Percentiles rank a stretch among this genome's conserved stretches.
These are phyloP conservation scores for Oegoconia quadripuncta DNA, from an alignment of 2,888 invertebrate genomes.

Conservation along the genomic window DNA sequence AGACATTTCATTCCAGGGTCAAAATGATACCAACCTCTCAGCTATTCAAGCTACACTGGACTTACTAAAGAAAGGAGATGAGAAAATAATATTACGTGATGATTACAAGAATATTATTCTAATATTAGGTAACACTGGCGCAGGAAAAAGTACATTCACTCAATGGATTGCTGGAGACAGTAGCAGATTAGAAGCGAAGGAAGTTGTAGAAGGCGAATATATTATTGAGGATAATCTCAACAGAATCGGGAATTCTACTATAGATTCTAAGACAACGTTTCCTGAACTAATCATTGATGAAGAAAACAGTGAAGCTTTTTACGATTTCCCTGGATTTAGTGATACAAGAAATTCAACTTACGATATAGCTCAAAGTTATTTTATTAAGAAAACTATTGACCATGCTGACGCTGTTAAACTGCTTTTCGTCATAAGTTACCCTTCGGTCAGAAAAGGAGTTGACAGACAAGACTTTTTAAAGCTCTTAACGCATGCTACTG, in stretches of 20 bases:
- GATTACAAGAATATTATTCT: background rate
- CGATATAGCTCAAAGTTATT: slow-evolving; percentile 3
- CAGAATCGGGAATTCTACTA: background rate
- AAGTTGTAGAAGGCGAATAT: background rate
- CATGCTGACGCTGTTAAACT: slow-evolving; percentile 1
- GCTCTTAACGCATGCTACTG: slow-evolving; percentile 1
- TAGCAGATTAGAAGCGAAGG: background rate
- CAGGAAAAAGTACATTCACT: slow-evolving; percentile 2
- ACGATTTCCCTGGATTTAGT: slow-evolving; percentile 3
- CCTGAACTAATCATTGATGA: slow-evolving; percentile 1
- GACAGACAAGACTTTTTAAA: slow-evolving; percentile 1
- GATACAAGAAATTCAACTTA: background rate
- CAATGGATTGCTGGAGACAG: background rate
- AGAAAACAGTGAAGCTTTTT: background rate
- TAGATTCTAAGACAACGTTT: background rate
- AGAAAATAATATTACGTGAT: background rate
- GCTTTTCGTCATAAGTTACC: background rate
- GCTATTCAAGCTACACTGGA: background rate
- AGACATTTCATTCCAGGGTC: too few relatives aligned
- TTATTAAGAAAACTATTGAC: background rate
- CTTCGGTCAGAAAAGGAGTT: background rate
- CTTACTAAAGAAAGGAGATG: background rate
- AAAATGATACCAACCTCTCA: too few relatives aligned
- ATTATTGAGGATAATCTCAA: background rate
- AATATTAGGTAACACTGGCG: slow-evolving; percentile 2